Percentiles rank a stretch among this genome's conserved stretches.
Conservation (phyloP, 2,113 vertebrate genomes). For the Dromiciops gliroides region DNA sequence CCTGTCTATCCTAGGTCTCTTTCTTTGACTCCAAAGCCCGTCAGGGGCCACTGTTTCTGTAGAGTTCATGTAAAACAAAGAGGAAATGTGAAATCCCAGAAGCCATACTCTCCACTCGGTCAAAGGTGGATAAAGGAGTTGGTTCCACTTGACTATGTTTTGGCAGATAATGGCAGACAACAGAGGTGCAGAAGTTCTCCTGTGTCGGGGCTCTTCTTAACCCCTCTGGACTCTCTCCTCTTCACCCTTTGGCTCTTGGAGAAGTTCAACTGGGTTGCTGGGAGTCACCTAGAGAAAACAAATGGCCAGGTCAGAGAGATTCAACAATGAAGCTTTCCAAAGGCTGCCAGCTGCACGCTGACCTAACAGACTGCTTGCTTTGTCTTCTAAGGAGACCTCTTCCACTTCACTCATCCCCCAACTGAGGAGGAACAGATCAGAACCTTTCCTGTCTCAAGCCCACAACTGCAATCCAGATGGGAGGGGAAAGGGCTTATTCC, state of each 20-base stretch:
- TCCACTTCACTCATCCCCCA: constrained; percentile 22
- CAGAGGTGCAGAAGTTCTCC: constrained; percentile 54
- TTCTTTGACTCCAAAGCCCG: constrained; percentile 66
- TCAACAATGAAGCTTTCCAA: constrained; percentile 43
- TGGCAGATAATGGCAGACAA: constrained; percentile 45
- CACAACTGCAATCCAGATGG: background rate
- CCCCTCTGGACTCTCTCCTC: constrained; percentile 43
- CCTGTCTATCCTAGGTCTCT: constrained; percentile 64
- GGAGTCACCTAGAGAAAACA: constrained; percentile 64
- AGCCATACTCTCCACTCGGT: constrained; percentile 67
- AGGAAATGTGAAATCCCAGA: constrained; percentile 63
- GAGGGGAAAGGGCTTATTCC: constrained; percentile 34
- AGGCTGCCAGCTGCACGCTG: constrained; percentile 13
- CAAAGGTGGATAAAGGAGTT: constrained; percentile 39
- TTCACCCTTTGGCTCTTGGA: constrained; percentile 46
- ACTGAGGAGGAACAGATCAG: constrained; percentile 22
- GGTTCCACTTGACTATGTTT: constrained; percentile 42
- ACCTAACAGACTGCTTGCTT: background rate
- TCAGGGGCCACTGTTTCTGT: constrained; percentile 53
- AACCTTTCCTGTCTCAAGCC: constrained; percentile 30
- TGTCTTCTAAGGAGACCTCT: constrained; percentile 29
- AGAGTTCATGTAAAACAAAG: constrained; percentile 66
- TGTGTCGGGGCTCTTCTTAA: constrained; percentile 44
- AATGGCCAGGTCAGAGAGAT: constrained; percentile 48
- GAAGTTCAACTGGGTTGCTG: constrained; percentile 41